These are phyloP conservation scores for Pristionchus fissidentatus DNA, from an alignment of 2,888 invertebrate genomes.

Conservation along the genomic window DNA sequence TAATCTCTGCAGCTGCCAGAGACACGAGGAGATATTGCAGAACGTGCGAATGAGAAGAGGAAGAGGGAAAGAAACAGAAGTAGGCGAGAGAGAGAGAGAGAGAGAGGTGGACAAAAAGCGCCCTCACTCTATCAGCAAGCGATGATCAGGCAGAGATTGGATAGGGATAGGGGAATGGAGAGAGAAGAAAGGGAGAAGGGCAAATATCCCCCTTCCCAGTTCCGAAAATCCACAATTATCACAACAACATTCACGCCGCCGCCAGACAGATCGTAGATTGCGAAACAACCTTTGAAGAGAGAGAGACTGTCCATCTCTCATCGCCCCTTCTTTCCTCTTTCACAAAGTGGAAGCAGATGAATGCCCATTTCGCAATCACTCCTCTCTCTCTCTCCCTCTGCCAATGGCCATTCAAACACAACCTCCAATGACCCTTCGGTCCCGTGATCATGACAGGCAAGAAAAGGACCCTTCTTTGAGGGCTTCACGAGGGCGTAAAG, in stretches of 20 bases:
- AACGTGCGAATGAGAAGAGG: neutral
- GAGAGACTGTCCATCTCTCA: too few relatives aligned
- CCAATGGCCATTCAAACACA: constrained; percentile 23
- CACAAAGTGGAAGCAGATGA: neutral
- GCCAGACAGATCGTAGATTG: constrained; percentile 17
- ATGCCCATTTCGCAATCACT: constrained; percentile 26
- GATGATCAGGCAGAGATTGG: too few relatives aligned
- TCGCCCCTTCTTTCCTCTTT: neutral
- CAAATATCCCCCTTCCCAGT: neutral
- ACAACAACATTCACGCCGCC: neutral
- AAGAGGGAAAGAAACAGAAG: neutral
- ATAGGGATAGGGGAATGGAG: too few relatives aligned
- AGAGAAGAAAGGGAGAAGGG: too few relatives aligned
- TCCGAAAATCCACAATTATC: neutral
- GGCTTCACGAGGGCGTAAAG: neutral
- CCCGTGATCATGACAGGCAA: neutral
- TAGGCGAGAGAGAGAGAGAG: neutral
- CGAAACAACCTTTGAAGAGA: too few relatives aligned
- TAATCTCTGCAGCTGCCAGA: too few relatives aligned
- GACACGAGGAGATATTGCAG: too few relatives aligned
- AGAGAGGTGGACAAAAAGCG: constrained; percentile 6
- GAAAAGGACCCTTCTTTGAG: neutral
- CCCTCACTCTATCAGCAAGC: too few relatives aligned
- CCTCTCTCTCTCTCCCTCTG: neutral
- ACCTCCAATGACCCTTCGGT: neutral